Conservation (phyloP, 2,888 invertebrate species). For the Magallana nippona region DNA sequence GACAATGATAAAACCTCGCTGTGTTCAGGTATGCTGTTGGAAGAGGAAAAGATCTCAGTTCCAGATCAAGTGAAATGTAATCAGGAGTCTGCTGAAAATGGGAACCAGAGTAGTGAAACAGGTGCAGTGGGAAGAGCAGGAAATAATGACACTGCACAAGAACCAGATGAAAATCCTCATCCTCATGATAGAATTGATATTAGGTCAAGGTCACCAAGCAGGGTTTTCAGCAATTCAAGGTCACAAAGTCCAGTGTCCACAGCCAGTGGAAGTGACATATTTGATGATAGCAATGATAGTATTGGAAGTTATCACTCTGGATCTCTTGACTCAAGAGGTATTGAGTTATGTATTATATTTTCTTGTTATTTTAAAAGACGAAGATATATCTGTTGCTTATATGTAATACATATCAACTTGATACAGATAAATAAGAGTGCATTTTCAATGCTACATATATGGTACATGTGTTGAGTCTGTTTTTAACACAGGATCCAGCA, state of each 20-base stretch:
- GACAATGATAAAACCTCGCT: constrained; percentile 9
- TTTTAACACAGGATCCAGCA: constrained; percentile 32
- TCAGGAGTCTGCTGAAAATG: background rate
- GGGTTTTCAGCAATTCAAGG: constrained; percentile 49
- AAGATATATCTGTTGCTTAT: no score
- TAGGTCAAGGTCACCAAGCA: constrained; percentile 43
- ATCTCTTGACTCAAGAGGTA: constrained; percentile 42
- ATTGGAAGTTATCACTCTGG: constrained; percentile 54
- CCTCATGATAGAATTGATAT: background rate
- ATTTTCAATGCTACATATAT: background rate
- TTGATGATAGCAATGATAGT: constrained; percentile 56
- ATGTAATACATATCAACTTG: no score
- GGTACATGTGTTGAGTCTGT: background rate
- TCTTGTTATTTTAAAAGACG: no score
- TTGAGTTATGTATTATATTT: background rate
- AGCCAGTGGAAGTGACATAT: constrained; percentile 60
- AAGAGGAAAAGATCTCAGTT: background rate
- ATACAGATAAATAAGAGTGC: no score
- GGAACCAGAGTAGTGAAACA: background rate
- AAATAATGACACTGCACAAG: background rate
- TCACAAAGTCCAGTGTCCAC: constrained; percentile 57
- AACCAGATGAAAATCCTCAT: background rate
- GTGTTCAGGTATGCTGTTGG: constrained; percentile 20
- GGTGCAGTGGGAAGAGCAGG: background rate
- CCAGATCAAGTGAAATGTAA: background rate